These are phyloP conservation scores for Pilophorus perplexus DNA, from an alignment of 2,888 invertebrate genomes.

Conservation along the genomic window DNA sequence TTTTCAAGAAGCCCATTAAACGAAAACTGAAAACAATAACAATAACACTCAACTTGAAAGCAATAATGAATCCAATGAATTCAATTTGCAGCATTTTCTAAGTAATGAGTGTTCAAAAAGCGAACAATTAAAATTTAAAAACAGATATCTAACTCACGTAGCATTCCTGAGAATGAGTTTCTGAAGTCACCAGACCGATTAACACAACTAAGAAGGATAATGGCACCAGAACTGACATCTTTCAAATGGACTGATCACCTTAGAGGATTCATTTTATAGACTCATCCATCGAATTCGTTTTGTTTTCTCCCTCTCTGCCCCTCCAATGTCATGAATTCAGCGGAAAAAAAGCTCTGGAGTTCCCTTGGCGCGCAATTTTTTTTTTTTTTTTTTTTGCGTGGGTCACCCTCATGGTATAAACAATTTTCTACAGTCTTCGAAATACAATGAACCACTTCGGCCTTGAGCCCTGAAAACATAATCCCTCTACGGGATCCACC, in stretches of 20 bases:
- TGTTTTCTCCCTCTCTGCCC: not conserved
- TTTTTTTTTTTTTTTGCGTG: conserved; percentile 11
- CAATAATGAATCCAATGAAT: not conserved
- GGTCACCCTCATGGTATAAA: conserved; percentile 29
- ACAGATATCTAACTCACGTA: not conserved
- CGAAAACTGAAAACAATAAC: too few relatives aligned
- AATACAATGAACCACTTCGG: conserved; percentile 11
- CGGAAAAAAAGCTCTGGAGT: not conserved
- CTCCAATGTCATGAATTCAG: not conserved
- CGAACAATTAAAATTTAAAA: not conserved
- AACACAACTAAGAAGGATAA: not conserved
- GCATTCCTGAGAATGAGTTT: conserved; percentile 13
- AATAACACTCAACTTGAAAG: too few relatives aligned
- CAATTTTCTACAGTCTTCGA: conserved; percentile 24
- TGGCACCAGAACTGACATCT: conserved; percentile 23
- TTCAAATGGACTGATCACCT: conserved; percentile 10
- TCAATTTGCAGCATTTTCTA: not conserved
- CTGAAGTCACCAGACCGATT: not conserved
- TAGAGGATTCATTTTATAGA: conserved; percentile 15
- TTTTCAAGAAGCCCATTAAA: too few relatives aligned
- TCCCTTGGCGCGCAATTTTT: not conserved
- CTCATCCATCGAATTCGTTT: conserved; percentile 13
- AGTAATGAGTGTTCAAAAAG: not conserved
- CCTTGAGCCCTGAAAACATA: not conserved
- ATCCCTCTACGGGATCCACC: conserved; percentile 6